Base-by-base conservation (phyloP, 2,888 invertebrate species). In the Standfussiana lucernea region DNA sequence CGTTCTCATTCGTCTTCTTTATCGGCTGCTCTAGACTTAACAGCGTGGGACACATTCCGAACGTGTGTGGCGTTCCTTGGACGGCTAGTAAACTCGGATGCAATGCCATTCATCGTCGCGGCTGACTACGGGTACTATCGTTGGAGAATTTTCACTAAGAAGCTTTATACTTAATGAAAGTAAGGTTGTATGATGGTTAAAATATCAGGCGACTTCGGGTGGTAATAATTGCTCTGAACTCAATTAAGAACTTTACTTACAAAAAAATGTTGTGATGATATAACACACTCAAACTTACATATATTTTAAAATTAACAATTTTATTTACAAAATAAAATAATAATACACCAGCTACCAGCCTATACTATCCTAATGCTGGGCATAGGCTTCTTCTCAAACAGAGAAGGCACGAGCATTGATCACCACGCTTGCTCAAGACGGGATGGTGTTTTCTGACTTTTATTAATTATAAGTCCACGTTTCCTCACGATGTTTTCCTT, bases 31-130 rank as follows among this genome's bases (percentile, higher is more conserved):
- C 50, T 37, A 13, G 42, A 67, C 62, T 72, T 28, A 72, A 82
- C 65, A 85, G 84, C 84, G 84, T 84, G 86, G 83, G 84, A 84
- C 70, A 61, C 82, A 84, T 84, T 84, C 77, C 83, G 53, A 85
- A 59, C 86, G 75, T 82, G 84, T 82, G 83, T 84, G 68, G 80
- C 66, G 69, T 70, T 66, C 69, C 62, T 45, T 72, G 56, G 37
- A 70, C 40, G 18, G 28, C 59, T 66, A 66, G 77, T 59, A 53
- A 66, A 50, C 68, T 74, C 56, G 61, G 21, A 68, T 69, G 61
- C 42, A 62, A 81, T 66, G 68, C 42, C 71, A 77, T 74, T 85
- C 77, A 81, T 72, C 40, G 59, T 37, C 37, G 24, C 11, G 11
- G 74, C 47, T 53, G 13, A 37, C 68, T n/a, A n/a, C n/a, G n/a